Base-by-base conservation (phyloP, 2,797 vertebrate species). In the Acipenser oxyrinchus region DNA sequence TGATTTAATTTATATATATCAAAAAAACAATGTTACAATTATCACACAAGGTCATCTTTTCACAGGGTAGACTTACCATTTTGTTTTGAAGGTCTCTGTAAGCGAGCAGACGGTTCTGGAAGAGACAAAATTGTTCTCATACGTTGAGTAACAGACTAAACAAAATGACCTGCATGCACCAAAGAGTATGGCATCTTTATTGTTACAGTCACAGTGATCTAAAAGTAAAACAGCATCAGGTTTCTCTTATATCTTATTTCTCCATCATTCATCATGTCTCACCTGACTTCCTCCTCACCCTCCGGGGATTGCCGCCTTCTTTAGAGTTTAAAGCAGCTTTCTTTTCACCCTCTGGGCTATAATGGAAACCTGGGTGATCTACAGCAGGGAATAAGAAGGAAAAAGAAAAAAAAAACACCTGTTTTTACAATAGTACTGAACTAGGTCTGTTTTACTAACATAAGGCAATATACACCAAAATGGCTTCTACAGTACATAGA, bases 301-400 rank as follows among this genome's bases (percentile, higher is more conserved):
- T 91, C 6, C 92, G 83, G 1, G 93, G 86, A 12, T 87, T 66
- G 1, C 90, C 81, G 1, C 93, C 89, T 63, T 96, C 93, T 76
- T 93, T 96, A 11, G 88, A 81, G 73, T 90, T 87, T 71, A 81
- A 76, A 0, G 76, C 71, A 0, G 84, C 77, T 78, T 91, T 93
- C 2, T 77, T 87, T 71, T 95, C 91, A 49, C 89, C 87, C 49
- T 94, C 90, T 0, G 92, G 88, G 67, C 82, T 93, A 60, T 93
- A 97, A 64, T 92, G 91, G 83, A 98, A 95, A 64, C 95, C 93
- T 6, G 95, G 93, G 68, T 97, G 92, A 81, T 98, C 96, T 99
- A 79, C 5, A 67, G 71, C 13, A 48, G 60, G 8, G 4, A 55
- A 55, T 3, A 12, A 55, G 52, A 55, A 4, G 51, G 62, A 48